Base-by-base conservation (phyloP, 1,140 invertebrate species). In the Latrodectus geometricus region DNA sequence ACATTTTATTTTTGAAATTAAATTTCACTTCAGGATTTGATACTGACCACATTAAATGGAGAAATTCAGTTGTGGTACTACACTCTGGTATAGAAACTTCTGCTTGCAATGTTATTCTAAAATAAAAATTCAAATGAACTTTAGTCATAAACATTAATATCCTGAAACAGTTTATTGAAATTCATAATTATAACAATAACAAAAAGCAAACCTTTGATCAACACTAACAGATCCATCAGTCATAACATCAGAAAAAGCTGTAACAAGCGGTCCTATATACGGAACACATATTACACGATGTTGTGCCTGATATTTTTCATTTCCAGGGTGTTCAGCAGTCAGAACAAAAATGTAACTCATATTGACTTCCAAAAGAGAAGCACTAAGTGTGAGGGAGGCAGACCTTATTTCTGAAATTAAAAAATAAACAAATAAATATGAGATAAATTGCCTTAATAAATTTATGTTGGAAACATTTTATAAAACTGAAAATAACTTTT, bases 21-120 rank as follows among this genome's bases (percentile, higher is more conserved):
- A 88, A 88, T 56, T 84, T 88, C 11, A 88, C 75, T 79, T 79
- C 49, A 56, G 87, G 80, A 74, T 84, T 84, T n/a, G 66, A 77
- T 20, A 84, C 81, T 74, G 80, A 72, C 87, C 87, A 88, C 56
- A 84, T 21, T 48, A 88, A 66, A 66, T 73, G 49, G 0, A 88
- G 9, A 23, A n/a, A 20, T 50, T 84, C 81, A n/a, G 35, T 35
- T 48, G 50, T 56, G 11, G 50, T 66, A 14, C 65, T 73, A 23
- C 87, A 88, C 15, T 84, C 81, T 17, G 87, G 87, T 8, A 88
- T 15, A 49, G 61, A 72, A 12, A 88, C 20, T 5, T 84, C 75
- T 50, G 80, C 87, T 52, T 83, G 48, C 17, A 88, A 66, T 1
- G 48, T 78, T 15, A 88, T 68, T 76, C 87, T 88, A 48, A 35